Evolutionary conservation across 2,113 vertebrate species (phyloP), one percentile per base, ranked within the genome.

Genomic region (Falcunculus frontatus): DNA sequence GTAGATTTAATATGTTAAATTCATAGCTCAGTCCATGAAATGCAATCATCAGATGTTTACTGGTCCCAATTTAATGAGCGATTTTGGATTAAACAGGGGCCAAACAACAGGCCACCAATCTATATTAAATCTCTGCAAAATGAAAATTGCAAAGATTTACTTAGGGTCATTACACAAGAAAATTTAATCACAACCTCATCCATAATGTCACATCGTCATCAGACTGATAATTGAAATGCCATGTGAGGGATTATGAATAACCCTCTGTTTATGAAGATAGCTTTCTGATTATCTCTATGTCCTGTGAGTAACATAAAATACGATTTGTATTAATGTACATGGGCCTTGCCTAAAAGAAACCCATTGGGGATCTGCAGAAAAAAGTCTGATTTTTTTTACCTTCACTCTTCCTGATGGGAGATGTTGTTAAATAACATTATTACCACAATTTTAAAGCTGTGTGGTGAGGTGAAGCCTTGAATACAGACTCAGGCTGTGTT

Each of bases 71-170:
- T 98, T 98, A 98, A 97, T 98, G 98, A 98, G 96, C 63, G 98
- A 98, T 98, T 98, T 97, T 97, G 98, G 99, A 99, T 99, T 99
- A 99, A 98, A 98, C 97, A 93, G 95, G 80, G 95, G 97, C 98
- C 98, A 98, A 98, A 97, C 97, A 97, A 98, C 98, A 97, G 98
- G 98, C 98, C 98, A 98, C 98, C 98, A 96, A 99, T 99, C 98
- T 99, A 98, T 98, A 99, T 99, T 99, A 99, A 99, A 99, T 99
- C 99, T 99, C 98, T 95, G 97, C 98, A 98, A 99, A 99, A 99
- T 99, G 98, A 99, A 99, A 99, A 99, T 99, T 98, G 98, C 98
- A 98, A 98, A 99, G 99, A 98, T 98, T 99, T 98, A 99, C 98
- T 98, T 98, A 97, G 98, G 98, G 98, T 99, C 97, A 98, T 98